Conservation (phyloP, 2,888 invertebrate species). For the Pachymerium ferrugineum region DNA sequence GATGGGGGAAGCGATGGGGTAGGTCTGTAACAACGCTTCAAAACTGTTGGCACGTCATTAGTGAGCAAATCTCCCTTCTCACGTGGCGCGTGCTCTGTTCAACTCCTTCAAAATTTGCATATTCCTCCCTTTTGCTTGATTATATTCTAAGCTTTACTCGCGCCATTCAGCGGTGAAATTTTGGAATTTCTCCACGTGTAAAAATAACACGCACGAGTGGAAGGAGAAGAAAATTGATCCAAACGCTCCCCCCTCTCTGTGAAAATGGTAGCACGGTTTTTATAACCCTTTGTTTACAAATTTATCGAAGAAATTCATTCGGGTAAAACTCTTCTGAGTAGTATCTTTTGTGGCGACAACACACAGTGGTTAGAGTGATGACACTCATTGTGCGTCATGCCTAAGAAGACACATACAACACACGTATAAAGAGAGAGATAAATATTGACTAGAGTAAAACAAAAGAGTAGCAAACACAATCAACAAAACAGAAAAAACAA, state of each 20-base stretch:
- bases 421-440: neutral
- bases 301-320: neutral
- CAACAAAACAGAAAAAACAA: neutral
- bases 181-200: neutral
- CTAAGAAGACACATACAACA: neutral
- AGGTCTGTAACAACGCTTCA: neutral
- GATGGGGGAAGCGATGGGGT: neutral
- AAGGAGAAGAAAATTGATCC: neutral
- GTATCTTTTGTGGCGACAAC: neutral
- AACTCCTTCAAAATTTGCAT: neutral
- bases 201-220: neutral
- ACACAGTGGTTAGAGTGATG: neutral
- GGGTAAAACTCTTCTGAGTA: neutral
- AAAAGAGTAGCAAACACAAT: slow-evolving; percentile 1
- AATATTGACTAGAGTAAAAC: slow-evolving; percentile 10
- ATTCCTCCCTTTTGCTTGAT: neutral
- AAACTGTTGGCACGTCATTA: slow-evolving; percentile 21
- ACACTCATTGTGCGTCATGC: slow-evolving; percentile 4
- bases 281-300: neutral
- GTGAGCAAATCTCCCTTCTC: slow-evolving; percentile 10
- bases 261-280: neutral
- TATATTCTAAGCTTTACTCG: slow-evolving; percentile 4
- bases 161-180: neutral
- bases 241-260: slow-evolving; percentile 7
- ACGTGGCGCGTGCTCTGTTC: slow-evolving; percentile 7